These are phyloP conservation scores for Enoplosus armatus DNA, from an alignment of 2,797 vertebrate species.

Conservation along the genomic window DNA sequence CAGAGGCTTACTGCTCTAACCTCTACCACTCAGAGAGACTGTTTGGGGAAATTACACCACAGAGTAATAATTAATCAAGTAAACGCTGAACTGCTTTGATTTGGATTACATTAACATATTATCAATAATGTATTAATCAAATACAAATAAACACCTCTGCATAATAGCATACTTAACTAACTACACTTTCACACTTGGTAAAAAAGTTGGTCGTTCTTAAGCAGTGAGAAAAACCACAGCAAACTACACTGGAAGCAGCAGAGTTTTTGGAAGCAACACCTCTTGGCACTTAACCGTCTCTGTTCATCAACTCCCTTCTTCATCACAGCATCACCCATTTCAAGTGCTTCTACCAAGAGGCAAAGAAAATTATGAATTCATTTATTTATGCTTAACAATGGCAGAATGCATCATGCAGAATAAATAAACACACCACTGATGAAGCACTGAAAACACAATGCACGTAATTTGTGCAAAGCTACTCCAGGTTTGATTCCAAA, in stretches of 20 bases:
- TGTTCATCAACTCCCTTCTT: conserved; percentile 80
- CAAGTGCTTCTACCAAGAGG: conserved; percentile 66
- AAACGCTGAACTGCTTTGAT: conserved; percentile 80
- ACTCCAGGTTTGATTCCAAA: conserved; percentile 83
- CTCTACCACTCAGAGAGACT: conserved; percentile 75
- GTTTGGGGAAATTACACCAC: conserved; percentile 81
- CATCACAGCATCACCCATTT: conserved; percentile 77
- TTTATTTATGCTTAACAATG: conserved; percentile 83
- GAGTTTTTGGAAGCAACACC: conserved; percentile 65
- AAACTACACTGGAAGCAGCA: conserved; percentile 56
- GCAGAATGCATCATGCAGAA: conserved; percentile 72
- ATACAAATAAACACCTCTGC: conserved; percentile 82
- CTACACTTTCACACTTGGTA: conserved; percentile 58
- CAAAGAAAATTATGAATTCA: conserved; percentile 79
- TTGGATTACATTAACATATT: conserved; percentile 84
- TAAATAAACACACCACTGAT: conserved; percentile 84
- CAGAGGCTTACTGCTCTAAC: conserved; percentile 82
- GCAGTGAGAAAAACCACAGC: conserved; percentile 32
- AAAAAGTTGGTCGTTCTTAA: conserved; percentile 63
- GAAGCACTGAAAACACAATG: conserved; percentile 83
- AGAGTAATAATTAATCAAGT: conserved; percentile 84
- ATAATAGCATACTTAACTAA: conserved; percentile 78
- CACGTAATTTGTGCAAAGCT: conserved; percentile 88
- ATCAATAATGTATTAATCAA: conserved; percentile 86
- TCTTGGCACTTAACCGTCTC: conserved; percentile 69